These are phyloP conservation scores for Isaurus tuberculatus DNA, from an alignment of 92 coral and sea anemone genomes.

Conservation along the genomic window DNA sequence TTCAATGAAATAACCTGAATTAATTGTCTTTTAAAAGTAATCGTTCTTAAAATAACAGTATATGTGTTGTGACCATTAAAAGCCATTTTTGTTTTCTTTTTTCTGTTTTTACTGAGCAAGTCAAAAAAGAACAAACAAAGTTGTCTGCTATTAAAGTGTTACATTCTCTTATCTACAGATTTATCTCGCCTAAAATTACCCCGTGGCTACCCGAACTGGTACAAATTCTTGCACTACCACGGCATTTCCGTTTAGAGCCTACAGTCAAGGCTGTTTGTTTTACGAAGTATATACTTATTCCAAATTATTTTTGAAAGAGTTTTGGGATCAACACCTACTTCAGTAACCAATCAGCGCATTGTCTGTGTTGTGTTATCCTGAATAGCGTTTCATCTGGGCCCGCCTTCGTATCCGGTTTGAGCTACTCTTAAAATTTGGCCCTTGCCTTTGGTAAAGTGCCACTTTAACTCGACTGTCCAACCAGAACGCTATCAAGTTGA, in stretches of 20 bases:
- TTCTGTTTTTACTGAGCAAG: constrained; percentile 16
- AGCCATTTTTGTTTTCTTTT: neutral
- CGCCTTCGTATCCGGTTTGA: constrained; percentile 88
- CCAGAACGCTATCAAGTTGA: constrained; percentile 35
- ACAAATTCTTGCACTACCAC: constrained; percentile 79
- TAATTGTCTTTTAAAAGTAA: constrained; percentile 47
- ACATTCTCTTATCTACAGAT: constrained; percentile 10
- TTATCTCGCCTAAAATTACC: constrained; percentile 1
- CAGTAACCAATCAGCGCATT: constrained; percentile 74
- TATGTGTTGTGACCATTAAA: constrained; percentile 8
- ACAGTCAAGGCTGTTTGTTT: constrained; percentile 85
- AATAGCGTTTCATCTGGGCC: constrained; percentile 79
- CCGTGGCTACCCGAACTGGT: neutral
- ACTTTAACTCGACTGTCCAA: constrained; percentile 42
- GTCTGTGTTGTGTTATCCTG: constrained; percentile 93
- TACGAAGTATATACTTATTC: constrained; percentile 93
- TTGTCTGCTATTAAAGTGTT: constrained; percentile 1
- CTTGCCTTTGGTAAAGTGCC: constrained; percentile 44
- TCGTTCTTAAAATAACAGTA: constrained; percentile 33
- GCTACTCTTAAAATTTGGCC: constrained; percentile 43
- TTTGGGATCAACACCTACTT: constrained; percentile 90
- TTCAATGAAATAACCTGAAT: constrained; percentile 25
- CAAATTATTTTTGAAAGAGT: constrained; percentile 93
- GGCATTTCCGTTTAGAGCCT: constrained; percentile 95
- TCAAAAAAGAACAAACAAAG: constrained; percentile 19